A percentile compares a stretch with the other conserved stretches of the same genome.
Evolutionary conservation across 2,888 invertebrate genomes (phyloP).

Genomic region (Trachelus troglodyta): DNA sequence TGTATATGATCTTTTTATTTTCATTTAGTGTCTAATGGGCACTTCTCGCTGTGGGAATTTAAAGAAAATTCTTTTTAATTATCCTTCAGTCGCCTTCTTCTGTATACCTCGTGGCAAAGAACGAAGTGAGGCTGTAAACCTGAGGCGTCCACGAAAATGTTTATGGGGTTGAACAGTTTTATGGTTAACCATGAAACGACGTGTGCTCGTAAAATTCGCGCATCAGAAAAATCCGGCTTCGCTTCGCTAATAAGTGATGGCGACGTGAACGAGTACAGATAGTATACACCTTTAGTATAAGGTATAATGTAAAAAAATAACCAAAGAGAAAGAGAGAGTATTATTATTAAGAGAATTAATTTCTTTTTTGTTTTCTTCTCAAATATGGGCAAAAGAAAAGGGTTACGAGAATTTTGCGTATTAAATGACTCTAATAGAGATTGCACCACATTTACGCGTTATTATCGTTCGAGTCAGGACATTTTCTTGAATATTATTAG

Average conservation of each 20-base stretch:
- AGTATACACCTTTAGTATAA: background rate
- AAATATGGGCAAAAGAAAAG: background rate
- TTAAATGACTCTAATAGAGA: background rate
- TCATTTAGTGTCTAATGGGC: background rate
- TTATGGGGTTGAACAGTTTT: background rate
- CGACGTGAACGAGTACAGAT: background rate
- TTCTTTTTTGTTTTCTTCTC: background rate
- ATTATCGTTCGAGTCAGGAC: background rate
- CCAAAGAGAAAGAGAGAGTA: background rate
- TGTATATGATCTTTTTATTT: background rate
- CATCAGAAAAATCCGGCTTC: background rate
- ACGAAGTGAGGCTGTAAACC: background rate
- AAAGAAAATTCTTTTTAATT: background rate
- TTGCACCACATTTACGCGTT: background rate
- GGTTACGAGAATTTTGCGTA: background rate
- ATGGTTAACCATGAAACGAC: background rate
- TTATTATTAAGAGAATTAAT: background rate
- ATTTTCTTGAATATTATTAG: background rate
- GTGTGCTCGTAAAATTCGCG: background rate
- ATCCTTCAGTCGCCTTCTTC: background rate
- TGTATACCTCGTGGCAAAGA: background rate
- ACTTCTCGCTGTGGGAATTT: background rate
- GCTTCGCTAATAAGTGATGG: background rate
- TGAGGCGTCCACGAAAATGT: background rate
- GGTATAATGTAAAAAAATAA: background rate